Evolutionary conservation across 2,113 vertebrate species (phyloP), one percentile per base, ranked within the genome.

Genomic region (Clinocottus analis): DNA sequence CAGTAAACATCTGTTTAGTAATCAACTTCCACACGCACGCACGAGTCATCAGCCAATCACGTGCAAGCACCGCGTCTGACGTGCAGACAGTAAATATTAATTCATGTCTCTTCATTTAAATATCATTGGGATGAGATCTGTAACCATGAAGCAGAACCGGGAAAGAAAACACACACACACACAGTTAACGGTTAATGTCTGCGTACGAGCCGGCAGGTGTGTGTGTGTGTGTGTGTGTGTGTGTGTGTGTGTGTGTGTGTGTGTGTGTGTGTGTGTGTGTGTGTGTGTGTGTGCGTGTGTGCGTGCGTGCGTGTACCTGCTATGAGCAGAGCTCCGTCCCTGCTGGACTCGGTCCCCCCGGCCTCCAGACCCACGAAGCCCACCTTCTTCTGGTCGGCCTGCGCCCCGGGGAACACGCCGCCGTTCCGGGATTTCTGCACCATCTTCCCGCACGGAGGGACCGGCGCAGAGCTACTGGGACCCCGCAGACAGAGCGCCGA

Each of bases 381-480:
- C 93, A 99, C 98, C 94, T 97, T 97, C 94, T 97, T 98, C 94
- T n/a, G n/a, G n/a, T 96, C 96, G 84, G 95, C 87, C 89, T 71
- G 96, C 88, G 90, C 79, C 68, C 94, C 97, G 51, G 97, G 95
- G 92, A 97, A 98, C 80, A 98, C 96, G 79, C 96, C 98, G 90
- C 97, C 96, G 95, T 98, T 98, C 90, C 96, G 95, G 88, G 97
- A 95, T 92, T 97, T 97, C 93, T 98, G 97, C 94, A 98, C 97
- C 97, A 98, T 99, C 21, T 21, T n/a, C n/a, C 49, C n/a, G 19
- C 64, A 56, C 83, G 43, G 76, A 72, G 49, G 53, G 31, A 81
- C 4, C 62, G 6, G 60, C n/a, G n/a, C 47, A 71, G 70, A 75
- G 29, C 76, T 65, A 67, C 19, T 29, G 37, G 16, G 25, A 33